These are phyloP conservation scores for Saxicola maurus DNA, from an alignment of 2,797 vertebrate genomes.

Conservation along the genomic window DNA sequence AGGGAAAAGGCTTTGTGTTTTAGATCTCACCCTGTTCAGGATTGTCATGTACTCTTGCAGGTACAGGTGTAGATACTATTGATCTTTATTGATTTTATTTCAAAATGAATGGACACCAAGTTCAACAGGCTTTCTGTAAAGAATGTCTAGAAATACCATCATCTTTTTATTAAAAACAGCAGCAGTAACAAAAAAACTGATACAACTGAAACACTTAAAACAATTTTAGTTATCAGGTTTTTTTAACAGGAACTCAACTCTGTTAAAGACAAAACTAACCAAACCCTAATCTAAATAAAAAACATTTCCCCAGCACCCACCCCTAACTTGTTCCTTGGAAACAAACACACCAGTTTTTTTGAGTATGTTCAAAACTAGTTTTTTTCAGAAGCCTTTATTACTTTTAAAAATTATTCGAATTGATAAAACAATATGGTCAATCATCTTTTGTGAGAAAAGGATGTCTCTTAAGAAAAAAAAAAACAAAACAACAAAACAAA, in stretches of 20 bases:
- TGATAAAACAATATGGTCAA: not conserved
- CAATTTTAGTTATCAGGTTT: not conserved
- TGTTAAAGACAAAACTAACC: not conserved
- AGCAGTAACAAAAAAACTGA: not conserved
- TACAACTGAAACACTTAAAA: not conserved
- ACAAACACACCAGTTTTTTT: not conserved
- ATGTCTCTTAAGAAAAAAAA: not conserved
- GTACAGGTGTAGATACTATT: not conserved
- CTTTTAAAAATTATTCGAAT: not conserved
- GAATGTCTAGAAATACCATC: not conserved
- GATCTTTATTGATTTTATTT: not conserved
- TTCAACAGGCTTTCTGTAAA: not conserved
- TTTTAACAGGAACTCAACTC: not conserved
- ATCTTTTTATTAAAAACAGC: not conserved
- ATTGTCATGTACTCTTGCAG: not conserved
- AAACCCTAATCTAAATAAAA: not conserved
- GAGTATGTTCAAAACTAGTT: not conserved
- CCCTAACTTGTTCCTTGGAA: not conserved
- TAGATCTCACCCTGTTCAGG: not conserved
- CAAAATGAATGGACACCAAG: not conserved
- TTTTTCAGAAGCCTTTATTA: not conserved
- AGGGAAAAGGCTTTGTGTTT: not conserved
- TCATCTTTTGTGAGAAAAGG: not conserved
- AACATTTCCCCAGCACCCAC: rapidly evolving
- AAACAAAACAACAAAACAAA: not conserved